Evolutionary conservation across 2,797 vertebrate genomes (phyloP), one percentile per base, ranked within the genome.

Genomic region (Benthosema pterotum): DNA sequence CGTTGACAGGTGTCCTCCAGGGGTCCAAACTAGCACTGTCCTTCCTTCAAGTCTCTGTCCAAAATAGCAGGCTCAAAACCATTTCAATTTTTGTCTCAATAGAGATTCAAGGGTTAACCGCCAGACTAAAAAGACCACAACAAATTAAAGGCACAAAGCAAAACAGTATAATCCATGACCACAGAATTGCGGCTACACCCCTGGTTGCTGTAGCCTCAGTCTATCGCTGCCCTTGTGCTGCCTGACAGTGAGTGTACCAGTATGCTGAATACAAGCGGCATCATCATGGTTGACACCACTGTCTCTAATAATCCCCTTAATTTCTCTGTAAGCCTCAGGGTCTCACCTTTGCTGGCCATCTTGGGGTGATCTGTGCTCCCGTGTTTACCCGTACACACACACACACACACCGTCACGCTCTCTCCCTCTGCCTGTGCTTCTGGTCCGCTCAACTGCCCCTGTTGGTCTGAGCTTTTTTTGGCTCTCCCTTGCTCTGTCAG

Each of bases 301-400:
- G 22, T 13, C 15, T 42, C 13, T 58, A 42, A 56, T 42, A 0
- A 52, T 66, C 56, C 22, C 32, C 47, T 62, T 71, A 38, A 38
- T 38, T 72, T 72, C 32, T 11, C 19, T 58, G 38, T 5, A 42
- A 65, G 50, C 42, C 28, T 1, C 1, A 46, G 47, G 3, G 19
- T 68, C 90, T 93, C 83, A 94, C 93, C 92, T 93, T 92, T 93
- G 82, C 80, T 88, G 80, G 85, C 80, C 92, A 94, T 94, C 84
- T 87, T 87, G 72, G 51, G 71, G 54, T 75, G 58, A 7, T 32
- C 3, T 11, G 32, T 5, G 71, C 69, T 83, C 72, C 76, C 57
- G 71, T 46, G 71, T 69, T 72, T 62, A 57, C 60, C 60, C 32
- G 22, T 11, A 56, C 45, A 43, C 42, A 13, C 11, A n/a, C 28